These are phyloP conservation scores for Leucania comma DNA, from an alignment of 2,888 invertebrate species.

Conservation along the genomic window DNA sequence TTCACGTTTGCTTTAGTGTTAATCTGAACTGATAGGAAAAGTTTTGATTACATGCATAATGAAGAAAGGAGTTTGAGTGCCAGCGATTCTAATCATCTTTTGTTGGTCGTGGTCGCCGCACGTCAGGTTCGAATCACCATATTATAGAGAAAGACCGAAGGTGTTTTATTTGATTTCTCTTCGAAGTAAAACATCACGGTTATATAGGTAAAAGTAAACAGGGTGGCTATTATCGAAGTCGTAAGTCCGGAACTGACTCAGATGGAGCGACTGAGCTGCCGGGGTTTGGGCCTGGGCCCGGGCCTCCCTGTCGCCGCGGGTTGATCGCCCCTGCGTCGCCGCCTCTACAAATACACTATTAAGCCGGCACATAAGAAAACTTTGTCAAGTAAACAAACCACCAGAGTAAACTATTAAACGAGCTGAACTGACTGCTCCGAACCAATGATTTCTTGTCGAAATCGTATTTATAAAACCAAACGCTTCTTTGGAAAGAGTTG, in stretches of 20 bases:
- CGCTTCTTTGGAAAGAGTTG: slow-evolving; percentile 33
- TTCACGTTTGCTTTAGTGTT: slow-evolving; percentile 8
- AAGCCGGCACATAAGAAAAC: slow-evolving; percentile 76
- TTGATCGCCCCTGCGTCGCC: slow-evolving; percentile 69
- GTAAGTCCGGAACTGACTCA: slow-evolving; percentile 70
- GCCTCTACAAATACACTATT: slow-evolving; percentile 75
- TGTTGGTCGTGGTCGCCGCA: slow-evolving; percentile 9
- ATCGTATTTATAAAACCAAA: slow-evolving; percentile 54
- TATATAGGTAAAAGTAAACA: slow-evolving; percentile 71
- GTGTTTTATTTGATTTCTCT: slow-evolving; percentile 62
- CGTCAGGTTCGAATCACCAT: slow-evolving; percentile 34
- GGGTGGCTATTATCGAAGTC: slow-evolving; percentile 70
- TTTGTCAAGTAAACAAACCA: slow-evolving; percentile 74
- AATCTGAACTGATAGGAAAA: slow-evolving; percentile 18
- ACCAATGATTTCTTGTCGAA: slow-evolving; percentile 55
- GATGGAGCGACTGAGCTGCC: slow-evolving; percentile 58
- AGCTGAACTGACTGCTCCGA: slow-evolving; percentile 55
- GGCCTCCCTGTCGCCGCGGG: slow-evolving; percentile 67
- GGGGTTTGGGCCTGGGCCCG: slow-evolving; percentile 43
- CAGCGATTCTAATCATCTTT: slow-evolving; percentile 33
- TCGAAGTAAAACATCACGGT: slow-evolving; percentile 54
- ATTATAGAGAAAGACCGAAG: slow-evolving; percentile 34
- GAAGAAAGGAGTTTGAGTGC: slow-evolving; percentile 18
- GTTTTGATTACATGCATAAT: slow-evolving; percentile 22
- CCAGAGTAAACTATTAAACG: slow-evolving; percentile 70